Evolutionary conservation across 2,797 vertebrate genomes (phyloP).

Genomic region (Okamejei kenojei): DNA sequence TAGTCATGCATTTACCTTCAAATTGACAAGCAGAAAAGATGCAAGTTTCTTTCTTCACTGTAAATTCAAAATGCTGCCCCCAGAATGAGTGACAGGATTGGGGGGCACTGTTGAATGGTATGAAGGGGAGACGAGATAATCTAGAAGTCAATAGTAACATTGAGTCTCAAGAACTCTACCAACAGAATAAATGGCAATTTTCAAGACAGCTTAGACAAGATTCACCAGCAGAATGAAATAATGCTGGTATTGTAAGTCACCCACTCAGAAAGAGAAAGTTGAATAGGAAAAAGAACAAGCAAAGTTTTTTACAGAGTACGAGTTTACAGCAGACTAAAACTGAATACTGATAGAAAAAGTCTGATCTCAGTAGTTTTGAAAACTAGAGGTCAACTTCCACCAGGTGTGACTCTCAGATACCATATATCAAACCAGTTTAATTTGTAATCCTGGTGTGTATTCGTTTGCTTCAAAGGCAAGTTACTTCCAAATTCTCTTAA

Average conservation of each 20-base stretch:
- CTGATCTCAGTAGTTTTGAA: not conserved
- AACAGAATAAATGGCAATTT: not conserved
- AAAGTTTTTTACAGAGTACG: not conserved
- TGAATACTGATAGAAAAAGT: constrained; percentile 10
- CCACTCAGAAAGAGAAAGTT: not conserved
- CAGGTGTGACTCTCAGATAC: too few species aligned
- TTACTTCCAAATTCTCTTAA: not conserved
- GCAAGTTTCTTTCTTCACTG: too few species aligned
- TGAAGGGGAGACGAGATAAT: not conserved
- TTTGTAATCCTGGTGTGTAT: not conserved
- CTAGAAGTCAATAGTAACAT: not conserved
- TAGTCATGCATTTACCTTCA: too few species aligned
- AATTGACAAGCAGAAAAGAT: too few species aligned
- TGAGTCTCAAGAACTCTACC: not conserved
- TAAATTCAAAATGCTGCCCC: not conserved
- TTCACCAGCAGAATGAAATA: not conserved
- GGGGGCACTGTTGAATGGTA: not conserved
- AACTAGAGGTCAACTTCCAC: not conserved
- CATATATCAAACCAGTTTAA: not conserved
- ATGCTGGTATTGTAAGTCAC: constrained; percentile 7
- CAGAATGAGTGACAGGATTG: not conserved
- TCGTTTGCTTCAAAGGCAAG: not conserved
- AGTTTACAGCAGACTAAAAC: not conserved
- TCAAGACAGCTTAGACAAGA: not conserved
- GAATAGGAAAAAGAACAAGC: constrained; percentile 30